Evolutionary conservation across 2,888 invertebrate genomes (phyloP).

Genomic region (Drosophila vallismaia): DNA sequence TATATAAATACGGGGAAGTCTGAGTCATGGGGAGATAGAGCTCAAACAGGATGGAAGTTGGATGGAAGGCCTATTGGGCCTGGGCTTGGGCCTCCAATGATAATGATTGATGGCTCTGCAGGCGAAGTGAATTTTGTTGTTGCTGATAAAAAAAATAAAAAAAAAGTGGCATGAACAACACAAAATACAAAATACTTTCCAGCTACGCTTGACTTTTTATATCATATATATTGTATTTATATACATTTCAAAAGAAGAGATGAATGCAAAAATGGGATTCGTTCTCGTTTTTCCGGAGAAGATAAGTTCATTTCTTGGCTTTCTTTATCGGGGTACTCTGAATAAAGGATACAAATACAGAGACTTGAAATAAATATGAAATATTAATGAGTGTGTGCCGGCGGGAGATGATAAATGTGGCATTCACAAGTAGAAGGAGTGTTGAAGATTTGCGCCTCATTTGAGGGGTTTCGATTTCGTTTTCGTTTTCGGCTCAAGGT

Average conservation of each 20-base stretch:
- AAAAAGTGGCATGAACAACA: slow-evolving; percentile 30
- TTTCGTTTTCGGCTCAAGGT: slow-evolving; percentile 14
- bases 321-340: slow-evolving; percentile 35
- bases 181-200: slow-evolving; percentile 13
- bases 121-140: slow-evolving; percentile 29
- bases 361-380: slow-evolving; percentile 50
- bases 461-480: slow-evolving; percentile 26
- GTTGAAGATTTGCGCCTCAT: slow-evolving; percentile 43
- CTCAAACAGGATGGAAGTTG: slow-evolving; percentile 31
- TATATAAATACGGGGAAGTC: slow-evolving; percentile 11
- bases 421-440: slow-evolving; percentile 3
- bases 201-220: slow-evolving; percentile 30
- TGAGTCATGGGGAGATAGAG: slow-evolving; percentile 29
- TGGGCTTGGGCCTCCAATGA: slow-evolving; percentile 27
- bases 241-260: slow-evolving; percentile 16
- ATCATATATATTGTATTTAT: slow-evolving; percentile 3
- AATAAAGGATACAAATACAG: neutral
- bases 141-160: slow-evolving; percentile 20
- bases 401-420: slow-evolving; percentile 47
- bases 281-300: slow-evolving; percentile 6
- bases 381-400: slow-evolving; percentile 44
- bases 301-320: slow-evolving; percentile 33
- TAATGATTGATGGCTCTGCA: slow-evolving; percentile 60
- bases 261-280: slow-evolving; percentile 27
- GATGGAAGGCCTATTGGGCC: slow-evolving; percentile 9